Base-by-base conservation (phyloP, 2,888 invertebrate species). In the Abscondita cerata region DNA sequence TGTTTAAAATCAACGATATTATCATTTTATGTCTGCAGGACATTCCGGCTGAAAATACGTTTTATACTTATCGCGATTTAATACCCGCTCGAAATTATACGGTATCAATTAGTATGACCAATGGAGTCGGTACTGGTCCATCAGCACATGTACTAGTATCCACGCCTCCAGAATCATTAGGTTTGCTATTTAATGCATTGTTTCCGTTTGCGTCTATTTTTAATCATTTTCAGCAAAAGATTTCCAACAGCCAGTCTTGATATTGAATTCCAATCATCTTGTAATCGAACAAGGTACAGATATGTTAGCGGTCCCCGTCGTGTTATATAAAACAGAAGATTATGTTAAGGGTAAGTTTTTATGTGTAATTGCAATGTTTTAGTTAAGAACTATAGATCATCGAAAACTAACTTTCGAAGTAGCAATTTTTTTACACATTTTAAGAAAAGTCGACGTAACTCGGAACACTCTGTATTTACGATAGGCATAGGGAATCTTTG, bases 71-170 rank as follows among this genome's bases (percentile, higher is more conserved):
- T 71, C 89, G 88, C 81, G 89, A 91, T 75, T 81, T 95, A 65
- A 81, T 84, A 52, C 87, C 93, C 0, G 85, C 86, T 18, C 85
- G 86, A 16, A 89, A 89, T 72, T 95, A 94, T 75, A 87, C 87
- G 4, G 85, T 95, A n/a, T 87, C 89, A 11, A 85, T 95, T 16
- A 86, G 89, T 1, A 93, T 93, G 89, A 83, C 90, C 67, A 95
- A 95, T 75, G 86, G 86, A 1, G 86, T 88, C 25, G 95, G 95
- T 1, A 88, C 90, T 71, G 93, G 95, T 1, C 94, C 94, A 0
- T 80, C 86, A 3, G 87, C 89, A 0, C 81, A 81, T 53, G 85
- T 85, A 8, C 82, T 82, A 53, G 86, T 92, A 11, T 84, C 86
- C 3, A 93, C 93, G 0, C 88, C 89, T 1, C 83, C 87, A 6